Evolutionary conservation across 2,113 vertebrate species (phyloP).

Genomic region (Sylvilagus bachmani): DNA sequence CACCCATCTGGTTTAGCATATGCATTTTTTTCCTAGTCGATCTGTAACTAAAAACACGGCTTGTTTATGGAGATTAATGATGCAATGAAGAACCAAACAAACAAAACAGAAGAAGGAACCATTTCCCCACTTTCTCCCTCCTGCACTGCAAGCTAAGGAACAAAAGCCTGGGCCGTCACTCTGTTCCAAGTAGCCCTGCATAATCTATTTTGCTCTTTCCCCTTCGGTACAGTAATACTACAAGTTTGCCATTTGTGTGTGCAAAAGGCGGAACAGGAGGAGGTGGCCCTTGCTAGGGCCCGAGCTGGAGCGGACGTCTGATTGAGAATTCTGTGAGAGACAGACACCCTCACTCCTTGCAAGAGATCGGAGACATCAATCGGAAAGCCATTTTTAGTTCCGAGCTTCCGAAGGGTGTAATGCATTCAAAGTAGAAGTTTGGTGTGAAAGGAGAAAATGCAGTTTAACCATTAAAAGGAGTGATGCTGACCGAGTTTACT

Average conservation of each 20-base stretch:
- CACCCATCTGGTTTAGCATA: constrained; percentile 80
- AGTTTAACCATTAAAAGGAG: constrained; percentile 23
- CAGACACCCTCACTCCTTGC: neutral
- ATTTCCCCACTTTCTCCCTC: constrained; percentile 4
- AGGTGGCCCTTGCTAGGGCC: neutral
- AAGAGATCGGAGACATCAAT: neutral
- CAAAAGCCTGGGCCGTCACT: neutral
- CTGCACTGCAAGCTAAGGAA: neutral
- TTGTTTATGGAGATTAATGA: constrained; percentile 78
- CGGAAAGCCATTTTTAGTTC: constrained; percentile 63
- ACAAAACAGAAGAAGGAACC: constrained; percentile 11
- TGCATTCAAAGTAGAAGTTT: constrained; percentile 51
- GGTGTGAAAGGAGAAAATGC: constrained; percentile 19
- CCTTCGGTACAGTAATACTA: neutral
- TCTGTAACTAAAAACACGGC: constrained; percentile 78
- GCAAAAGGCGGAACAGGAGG: neutral
- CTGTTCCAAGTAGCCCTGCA: neutral
- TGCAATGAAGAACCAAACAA: constrained; percentile 56
- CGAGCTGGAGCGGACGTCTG: neutral
- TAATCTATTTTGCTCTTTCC: neutral
- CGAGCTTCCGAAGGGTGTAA: neutral
- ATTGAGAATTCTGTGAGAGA: constrained; percentile 42
- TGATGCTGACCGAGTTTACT: neutral
- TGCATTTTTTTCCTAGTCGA: constrained; percentile 68
- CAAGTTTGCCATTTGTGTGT: neutral